phyloP scores from a whole-genome alignment of 2,888 invertebrate species.

The Bruchidius siliquastri region DNA sequence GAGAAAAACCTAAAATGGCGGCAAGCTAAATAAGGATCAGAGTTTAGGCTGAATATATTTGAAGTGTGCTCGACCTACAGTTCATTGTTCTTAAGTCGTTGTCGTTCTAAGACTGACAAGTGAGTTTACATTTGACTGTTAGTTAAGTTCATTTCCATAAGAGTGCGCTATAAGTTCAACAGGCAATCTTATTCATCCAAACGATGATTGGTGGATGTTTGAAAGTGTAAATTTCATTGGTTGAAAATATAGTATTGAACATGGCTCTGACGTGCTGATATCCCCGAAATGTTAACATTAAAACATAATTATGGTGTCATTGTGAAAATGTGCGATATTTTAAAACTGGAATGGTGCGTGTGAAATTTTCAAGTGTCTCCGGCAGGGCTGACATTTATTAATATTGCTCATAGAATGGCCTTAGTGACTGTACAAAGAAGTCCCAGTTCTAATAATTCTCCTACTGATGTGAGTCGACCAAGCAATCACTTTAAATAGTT shows the following conservation, averaged over 20 bases:
- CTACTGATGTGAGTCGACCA: slow-evolving; percentile 34
- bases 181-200: neutral
- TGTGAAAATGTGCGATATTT: slow-evolving; percentile 1
- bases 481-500: neutral
- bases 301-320: slow-evolving; percentile 11
- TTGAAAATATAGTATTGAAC: slow-evolving; percentile 43
- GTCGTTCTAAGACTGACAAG: neutral
- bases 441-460: slow-evolving; percentile 64
- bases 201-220: slow-evolving; percentile 9
- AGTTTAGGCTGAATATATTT: too few species aligned
- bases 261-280: slow-evolving; percentile 42
- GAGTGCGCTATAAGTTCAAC: slow-evolving; percentile 7
- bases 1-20: too few species aligned
- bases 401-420: slow-evolving; percentile 51
- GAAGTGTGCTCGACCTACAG: too few species aligned
- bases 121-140: neutral
- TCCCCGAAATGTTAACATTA: slow-evolving; percentile 24
- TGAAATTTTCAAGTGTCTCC: slow-evolving; percentile 26
- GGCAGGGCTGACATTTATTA: slow-evolving; percentile 17
- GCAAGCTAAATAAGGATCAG: too few species aligned
- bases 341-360: slow-evolving; percentile 9
- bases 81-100: too few species aligned
- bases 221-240: slow-evolving; percentile 20
- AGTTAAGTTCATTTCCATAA: slow-evolving; percentile 1
- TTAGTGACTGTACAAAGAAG: slow-evolving; percentile 70